Conservation (phyloP, 2,888 invertebrate genomes). For the Acrobasis consociella region DNA sequence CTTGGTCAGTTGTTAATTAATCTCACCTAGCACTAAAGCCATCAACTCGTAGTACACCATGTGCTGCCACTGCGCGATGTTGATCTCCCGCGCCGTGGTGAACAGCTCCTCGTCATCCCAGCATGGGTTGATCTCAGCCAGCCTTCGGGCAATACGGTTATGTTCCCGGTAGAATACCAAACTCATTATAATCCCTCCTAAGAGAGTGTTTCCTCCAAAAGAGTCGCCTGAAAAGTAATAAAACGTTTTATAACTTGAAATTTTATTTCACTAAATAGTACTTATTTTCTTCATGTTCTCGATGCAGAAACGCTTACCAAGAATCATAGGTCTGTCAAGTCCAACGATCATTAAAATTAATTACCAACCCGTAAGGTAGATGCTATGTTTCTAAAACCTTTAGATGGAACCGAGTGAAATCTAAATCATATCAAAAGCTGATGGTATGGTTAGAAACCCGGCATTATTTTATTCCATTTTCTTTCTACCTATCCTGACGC, state of each 20-base stretch:
- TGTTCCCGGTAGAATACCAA: slow-evolving; percentile 85
- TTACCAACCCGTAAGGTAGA: too few species aligned
- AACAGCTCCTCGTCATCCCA: slow-evolving; percentile 93
- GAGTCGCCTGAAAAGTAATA: slow-evolving; percentile 36
- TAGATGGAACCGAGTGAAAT: too few species aligned
- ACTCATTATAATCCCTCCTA: slow-evolving; percentile 36
- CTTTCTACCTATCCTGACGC: too few species aligned
- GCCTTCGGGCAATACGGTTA: slow-evolving; percentile 87
- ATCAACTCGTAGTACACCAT: slow-evolving; percentile 91
- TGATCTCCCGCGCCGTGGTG: slow-evolving; percentile 87
- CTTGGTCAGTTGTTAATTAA: background rate
- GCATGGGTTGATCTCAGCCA: slow-evolving; percentile 89
- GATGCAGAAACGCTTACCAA: too few species aligned
- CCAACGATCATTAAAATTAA: too few species aligned
- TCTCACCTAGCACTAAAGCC: slow-evolving; percentile 88
- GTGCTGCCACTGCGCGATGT: slow-evolving; percentile 90
- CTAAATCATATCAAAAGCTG: too few species aligned
- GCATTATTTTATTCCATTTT: too few species aligned
- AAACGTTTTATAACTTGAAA: background rate
- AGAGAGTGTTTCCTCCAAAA: slow-evolving; percentile 36
- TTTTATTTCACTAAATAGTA: too few species aligned
- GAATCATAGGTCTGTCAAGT: too few species aligned
- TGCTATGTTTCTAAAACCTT: too few species aligned
- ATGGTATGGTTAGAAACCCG: too few species aligned
- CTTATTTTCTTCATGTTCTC: too few species aligned